A percentile compares a stretch with the other conserved stretches of the same genome.
These are phyloP conservation scores for Vollenhovia emeryi DNA, from an alignment of 1,140 invertebrate species.

Conservation along the genomic window DNA sequence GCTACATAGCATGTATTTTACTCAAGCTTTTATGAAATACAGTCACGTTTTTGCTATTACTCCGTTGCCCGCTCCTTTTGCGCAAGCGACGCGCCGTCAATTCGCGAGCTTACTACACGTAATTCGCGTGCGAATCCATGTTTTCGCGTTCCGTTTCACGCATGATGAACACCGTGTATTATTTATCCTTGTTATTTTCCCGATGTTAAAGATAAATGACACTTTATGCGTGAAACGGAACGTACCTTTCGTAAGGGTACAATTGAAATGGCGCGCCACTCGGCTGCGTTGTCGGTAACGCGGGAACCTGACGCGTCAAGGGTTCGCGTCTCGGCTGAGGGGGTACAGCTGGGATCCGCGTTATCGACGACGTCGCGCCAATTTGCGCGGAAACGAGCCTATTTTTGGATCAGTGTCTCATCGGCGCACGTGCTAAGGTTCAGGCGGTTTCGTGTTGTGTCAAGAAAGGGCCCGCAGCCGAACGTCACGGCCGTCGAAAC, in stretches of 20 bases:
- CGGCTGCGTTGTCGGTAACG: neutral
- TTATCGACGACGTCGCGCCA: neutral
- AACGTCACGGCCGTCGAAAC: no score
- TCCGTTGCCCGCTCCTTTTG: neutral
- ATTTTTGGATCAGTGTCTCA: neutral
- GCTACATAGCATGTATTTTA: conserved; percentile 76
- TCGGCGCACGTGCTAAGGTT: conserved; percentile 23
- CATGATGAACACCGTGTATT: no score
- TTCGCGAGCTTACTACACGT: no score
- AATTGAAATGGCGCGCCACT: neutral
- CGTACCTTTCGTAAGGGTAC: neutral
- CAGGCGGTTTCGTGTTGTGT: conserved; percentile 6
- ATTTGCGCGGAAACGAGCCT: conserved; percentile 29
- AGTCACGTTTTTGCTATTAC: conserved; percentile 77
- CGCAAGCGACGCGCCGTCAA: no score
- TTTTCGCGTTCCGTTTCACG: no score
- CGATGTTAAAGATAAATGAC: no score
- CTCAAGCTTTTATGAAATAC: conserved; percentile 77
- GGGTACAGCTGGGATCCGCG: neutral
- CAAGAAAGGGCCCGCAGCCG: neutral
- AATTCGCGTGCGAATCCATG: neutral
- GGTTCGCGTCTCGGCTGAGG: neutral
- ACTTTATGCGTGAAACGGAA: no score
- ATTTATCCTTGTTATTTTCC: no score
- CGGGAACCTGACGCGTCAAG: neutral